These are phyloP conservation scores for Eucera pruinosa DNA, from an alignment of 2,888 invertebrate species.

Conservation along the genomic window DNA sequence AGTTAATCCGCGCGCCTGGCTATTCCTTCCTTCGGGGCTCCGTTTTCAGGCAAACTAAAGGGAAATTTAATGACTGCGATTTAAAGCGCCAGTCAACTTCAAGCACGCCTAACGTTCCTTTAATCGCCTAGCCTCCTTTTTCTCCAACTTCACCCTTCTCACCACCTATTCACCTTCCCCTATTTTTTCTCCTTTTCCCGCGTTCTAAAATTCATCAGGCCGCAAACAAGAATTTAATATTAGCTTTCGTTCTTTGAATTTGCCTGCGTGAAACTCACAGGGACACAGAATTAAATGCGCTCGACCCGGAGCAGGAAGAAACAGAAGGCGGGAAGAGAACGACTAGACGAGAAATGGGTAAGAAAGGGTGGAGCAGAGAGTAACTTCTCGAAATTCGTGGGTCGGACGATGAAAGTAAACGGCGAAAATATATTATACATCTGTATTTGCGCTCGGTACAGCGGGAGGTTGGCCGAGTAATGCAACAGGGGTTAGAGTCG, in stretches of 20 bases:
- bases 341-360: too few relatives aligned
- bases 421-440: conserved; percentile 59
- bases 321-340: neutral
- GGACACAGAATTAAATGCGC: neutral
- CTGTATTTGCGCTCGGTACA: conserved; percentile 46
- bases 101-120: conserved; percentile 16
- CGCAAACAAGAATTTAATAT: conserved; percentile 5
- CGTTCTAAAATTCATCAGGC: neutral
- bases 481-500: conserved; percentile 70
- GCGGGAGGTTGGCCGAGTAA: conserved; percentile 48
- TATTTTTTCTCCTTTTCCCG: too few relatives aligned
- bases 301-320: conserved; percentile 2
- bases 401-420: conserved; percentile 51
- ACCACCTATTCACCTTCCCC: too few relatives aligned
- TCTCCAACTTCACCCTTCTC: neutral
- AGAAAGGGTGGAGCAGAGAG: too few relatives aligned
- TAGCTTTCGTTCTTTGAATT: conserved; percentile 6
- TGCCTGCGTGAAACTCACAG: neutral
- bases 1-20: conserved; percentile 48
- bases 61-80: conserved; percentile 42
- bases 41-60: conserved; percentile 21
- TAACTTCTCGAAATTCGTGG: conserved; percentile 40
- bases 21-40: conserved; percentile 15
- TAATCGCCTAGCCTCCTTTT: conserved; percentile 1
- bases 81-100: conserved; percentile 25